Evolutionary conservation across 30 jellyfish, hydroid and myxozoan genomes (phyloP), one percentile per base, ranked within the genome.

Genomic region (Catostylus mosaicus): DNA sequence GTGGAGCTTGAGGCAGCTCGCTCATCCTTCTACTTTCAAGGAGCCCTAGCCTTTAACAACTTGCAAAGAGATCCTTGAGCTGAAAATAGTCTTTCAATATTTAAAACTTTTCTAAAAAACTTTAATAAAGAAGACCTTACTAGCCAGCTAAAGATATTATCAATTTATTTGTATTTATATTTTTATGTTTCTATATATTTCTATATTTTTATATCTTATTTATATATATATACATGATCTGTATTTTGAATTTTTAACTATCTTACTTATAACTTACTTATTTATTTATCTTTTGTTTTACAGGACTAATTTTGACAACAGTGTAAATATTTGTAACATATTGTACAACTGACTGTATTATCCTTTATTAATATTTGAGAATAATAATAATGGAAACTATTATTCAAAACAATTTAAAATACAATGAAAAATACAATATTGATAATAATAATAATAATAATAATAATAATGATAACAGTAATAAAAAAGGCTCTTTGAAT

Each of bases 1-100:
- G 81, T 37, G 33, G 10, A 74, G 77, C 77, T 74, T 24, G 86
- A 74, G 77, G 86, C 86, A 22, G 82, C 86, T 74, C 86, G 86
- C n/a, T 48, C 82, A 40, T 69, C 82, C 82, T 69, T 69, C 62
- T 69, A 73, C 82, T n/a, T n/a, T n/a, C n/a, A n/a, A n/a, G n/a
- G n/a, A n/a, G n/a, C n/a, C n/a, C n/a, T n/a, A n/a, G n/a, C n/a
- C n/a, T n/a, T n/a, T n/a, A n/a, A n/a, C n/a, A n/a, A n/a, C n/a
- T n/a, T n/a, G n/a, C n/a, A n/a, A 69, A 69, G 82, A 69, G 82
- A 18, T 3, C 82, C 34, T 69, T 72, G 82, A 69, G 34, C 34
- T 69, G 82, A 69, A 47, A 69, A 69, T 2, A 32, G 62, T 32
- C 62, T 29, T 32, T 69, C 82, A 73, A 73, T 35, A 36, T 73